These are phyloP conservation scores for Mastacembelus armatus DNA, from an alignment of 2,797 vertebrate species.

Conservation along the genomic window DNA sequence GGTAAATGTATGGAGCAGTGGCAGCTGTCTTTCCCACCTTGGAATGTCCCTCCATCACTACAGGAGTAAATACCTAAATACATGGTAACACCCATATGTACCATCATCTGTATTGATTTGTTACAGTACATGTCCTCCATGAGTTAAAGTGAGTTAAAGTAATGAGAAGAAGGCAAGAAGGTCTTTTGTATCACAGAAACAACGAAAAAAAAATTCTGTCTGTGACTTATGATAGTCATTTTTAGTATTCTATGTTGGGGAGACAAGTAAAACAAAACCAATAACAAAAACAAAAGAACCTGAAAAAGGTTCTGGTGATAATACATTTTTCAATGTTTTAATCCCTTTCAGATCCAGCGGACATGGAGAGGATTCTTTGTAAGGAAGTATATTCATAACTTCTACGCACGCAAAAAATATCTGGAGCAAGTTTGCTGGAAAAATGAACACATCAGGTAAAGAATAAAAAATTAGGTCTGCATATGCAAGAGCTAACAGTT, in stretches of 20 bases:
- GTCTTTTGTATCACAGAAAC: background rate
- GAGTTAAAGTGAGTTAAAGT: background rate
- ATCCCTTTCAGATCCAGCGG: constrained; percentile 89
- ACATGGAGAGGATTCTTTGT: constrained; percentile 90
- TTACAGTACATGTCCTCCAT: background rate
- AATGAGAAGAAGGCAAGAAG: background rate
- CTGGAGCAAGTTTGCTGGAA: constrained; percentile 85
- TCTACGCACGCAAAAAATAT: constrained; percentile 89
- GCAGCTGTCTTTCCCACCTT: constrained; percentile 59
- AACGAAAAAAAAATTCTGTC: background rate
- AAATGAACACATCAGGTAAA: constrained; percentile 90
- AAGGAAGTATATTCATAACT: constrained; percentile 91
- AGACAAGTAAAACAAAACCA: background rate
- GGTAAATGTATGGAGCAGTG: constrained; percentile 64
- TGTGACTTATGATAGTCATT: background rate
- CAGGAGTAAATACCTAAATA: background rate
- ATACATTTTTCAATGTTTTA: too few species aligned
- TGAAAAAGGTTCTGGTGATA: too few species aligned
- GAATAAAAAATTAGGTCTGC: background rate
- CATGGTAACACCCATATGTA: constrained; percentile 2
- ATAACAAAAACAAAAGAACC: background rate
- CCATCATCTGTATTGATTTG: background rate
- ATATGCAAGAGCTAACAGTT: background rate
- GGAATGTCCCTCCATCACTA: constrained; percentile 39
- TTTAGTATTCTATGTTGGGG: background rate